Conservation (phyloP, 2,113 vertebrate genomes). For the Ailuropoda melanoleuca region DNA sequence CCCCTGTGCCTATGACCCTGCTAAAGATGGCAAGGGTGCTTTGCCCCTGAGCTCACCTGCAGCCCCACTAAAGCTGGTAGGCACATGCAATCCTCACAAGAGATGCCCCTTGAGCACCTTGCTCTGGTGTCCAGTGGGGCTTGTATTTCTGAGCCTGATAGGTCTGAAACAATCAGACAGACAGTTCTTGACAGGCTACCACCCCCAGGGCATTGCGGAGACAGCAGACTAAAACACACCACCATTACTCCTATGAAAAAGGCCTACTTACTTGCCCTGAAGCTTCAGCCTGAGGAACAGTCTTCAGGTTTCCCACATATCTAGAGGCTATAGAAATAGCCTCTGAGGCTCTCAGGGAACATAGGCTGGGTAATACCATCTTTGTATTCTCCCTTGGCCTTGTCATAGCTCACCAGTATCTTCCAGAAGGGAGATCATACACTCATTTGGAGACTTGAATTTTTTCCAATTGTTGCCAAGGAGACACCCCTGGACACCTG, state of each 20-base stretch:
- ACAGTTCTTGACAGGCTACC: not conserved
- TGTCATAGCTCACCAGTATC: not conserved
- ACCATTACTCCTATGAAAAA: not conserved
- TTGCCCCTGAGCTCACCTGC: not conserved
- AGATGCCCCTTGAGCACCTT: not conserved
- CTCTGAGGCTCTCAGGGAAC: not conserved
- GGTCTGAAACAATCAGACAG: not conserved
- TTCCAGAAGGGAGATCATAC: not conserved
- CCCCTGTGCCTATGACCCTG: not conserved
- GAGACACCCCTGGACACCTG: not conserved
- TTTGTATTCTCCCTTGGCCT: not conserved
- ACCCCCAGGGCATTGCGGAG: not conserved
- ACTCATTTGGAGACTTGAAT: not conserved
- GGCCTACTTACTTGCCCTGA: not conserved
- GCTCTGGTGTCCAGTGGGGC: not conserved
- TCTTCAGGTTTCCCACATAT: not conserved
- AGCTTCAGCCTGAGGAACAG: not conserved
- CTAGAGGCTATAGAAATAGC: not conserved
- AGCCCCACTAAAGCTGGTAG: not conserved
- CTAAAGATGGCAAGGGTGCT: too few species aligned
- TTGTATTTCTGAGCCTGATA: not conserved
- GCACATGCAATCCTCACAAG: not conserved
- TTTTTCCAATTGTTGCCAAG: not conserved
- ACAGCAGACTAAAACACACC: not conserved
- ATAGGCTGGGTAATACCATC: not conserved